Evolutionary conservation across 2,797 vertebrate genomes (phyloP), one percentile per base, ranked within the genome.

Genomic region (Rhinella marina): DNA sequence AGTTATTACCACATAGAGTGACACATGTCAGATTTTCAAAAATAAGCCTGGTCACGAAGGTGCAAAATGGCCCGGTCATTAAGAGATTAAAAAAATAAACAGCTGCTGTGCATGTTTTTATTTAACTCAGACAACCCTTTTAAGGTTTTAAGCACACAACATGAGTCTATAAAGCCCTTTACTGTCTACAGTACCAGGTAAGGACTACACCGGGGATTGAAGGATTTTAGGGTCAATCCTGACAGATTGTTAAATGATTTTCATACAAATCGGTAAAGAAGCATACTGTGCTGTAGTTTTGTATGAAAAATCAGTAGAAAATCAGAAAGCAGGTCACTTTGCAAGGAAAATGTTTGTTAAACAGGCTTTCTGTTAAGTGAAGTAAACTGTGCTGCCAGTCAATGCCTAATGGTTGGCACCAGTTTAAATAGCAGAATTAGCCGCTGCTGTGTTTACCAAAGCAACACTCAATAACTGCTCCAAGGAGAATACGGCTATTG

Each of bases 361-460:
- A 87, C 78, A 81, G 79, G 56, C 68, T 82, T 87, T 81, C 54
- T 87, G 79, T 59, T 87, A 87, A 61, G 68, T 13, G 68, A 48
- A 87, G 54, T 75, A 81, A 87, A 82, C 66, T 50, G 56, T 59
- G 23, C 66, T 82, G 78, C 86, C 78, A 81, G 56, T 81, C 79
- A 82, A 75, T 57, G 66, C 56, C 29, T 73, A 66, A 73, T 81
- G 79, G 68, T 32, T 87, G 86, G 86, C 68, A 81, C 78, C 29
- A 82, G 82, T 62, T 87, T 82, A 81, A 80, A 87, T 82, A 81
- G 56, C 29, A 82, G 78, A 81, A 82, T 81, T 73, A 87, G 66
- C 86, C 64, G 79, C 86, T 81, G 86, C 78, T 87, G 86, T 73
- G 86, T 81, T 86, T 86, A 86, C 85, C 72, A 86, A 86, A 68